These are phyloP conservation scores for Pinctada fucata DNA, from an alignment of 2,888 invertebrate species.

Conservation along the genomic window DNA sequence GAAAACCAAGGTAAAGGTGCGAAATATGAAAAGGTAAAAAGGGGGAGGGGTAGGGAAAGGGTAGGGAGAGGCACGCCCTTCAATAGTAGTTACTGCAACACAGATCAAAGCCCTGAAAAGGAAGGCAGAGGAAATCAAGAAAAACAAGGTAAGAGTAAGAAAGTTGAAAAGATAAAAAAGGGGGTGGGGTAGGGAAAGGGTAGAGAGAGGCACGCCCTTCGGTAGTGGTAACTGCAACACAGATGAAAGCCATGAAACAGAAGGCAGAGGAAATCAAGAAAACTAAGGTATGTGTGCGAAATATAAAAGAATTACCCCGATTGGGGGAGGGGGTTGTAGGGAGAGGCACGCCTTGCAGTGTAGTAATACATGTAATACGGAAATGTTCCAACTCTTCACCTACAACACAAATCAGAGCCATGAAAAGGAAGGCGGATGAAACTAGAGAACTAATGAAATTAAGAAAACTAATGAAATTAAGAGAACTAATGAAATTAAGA, in stretches of 20 bases:
- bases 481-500: constrained; percentile 63
- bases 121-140: constrained; percentile 63
- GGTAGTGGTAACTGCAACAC: too few relatives aligned
- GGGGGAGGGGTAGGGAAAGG: too few relatives aligned
- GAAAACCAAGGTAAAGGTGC: constrained; percentile 55
- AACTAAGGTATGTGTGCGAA: constrained; percentile 52
- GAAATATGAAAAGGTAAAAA: too few relatives aligned
- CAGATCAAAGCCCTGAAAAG: constrained; percentile 58
- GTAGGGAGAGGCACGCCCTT: too few relatives aligned
- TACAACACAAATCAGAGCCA: constrained; percentile 51
- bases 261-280: constrained; percentile 64
- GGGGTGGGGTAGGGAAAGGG: too few relatives aligned
- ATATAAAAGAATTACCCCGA: too few relatives aligned
- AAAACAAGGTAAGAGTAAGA: constrained; percentile 60
- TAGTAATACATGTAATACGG: constrained; percentile 33
- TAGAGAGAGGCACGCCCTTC: constrained; percentile 38
- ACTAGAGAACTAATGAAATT: constrained; percentile 42
- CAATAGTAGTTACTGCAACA: constrained; percentile 39
- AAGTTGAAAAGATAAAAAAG: too few relatives aligned
- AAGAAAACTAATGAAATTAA: constrained; percentile 60
- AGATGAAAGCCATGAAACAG: constrained; percentile 57
- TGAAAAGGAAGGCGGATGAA: constrained; percentile 54
- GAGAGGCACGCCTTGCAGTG: too few relatives aligned
- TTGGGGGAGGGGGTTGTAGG: too few relatives aligned
- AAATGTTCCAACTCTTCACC: background rate